Evolutionary conservation across 2,113 vertebrate species (phyloP), one percentile per base, ranked within the genome.

Genomic region (Percina caprodes): DNA sequence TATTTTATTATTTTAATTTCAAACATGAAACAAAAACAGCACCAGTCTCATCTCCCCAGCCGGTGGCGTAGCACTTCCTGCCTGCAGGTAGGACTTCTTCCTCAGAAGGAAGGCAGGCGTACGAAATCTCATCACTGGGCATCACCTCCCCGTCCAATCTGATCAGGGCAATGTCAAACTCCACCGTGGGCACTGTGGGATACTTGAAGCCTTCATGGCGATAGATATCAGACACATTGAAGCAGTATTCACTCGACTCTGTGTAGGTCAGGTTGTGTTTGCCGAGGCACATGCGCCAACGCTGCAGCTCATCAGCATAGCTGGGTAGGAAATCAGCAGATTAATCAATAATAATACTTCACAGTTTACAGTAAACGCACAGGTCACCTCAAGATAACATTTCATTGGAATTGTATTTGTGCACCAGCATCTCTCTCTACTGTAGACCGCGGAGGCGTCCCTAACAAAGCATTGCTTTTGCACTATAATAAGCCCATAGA

Each of bases 31-130:
- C 9, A 26, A 26, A 75, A 79, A 18, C 42, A 46, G 65, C 86
- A 93, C 93, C 92, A 0, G 93, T 95, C 82, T 95, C 94, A 66
- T 96, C 95, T 33, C 95, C 94, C 95, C 95, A 95, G 87, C 96
- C 95, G 0, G 91, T 94, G 58, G 95, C 93, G 11, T 95, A 95
- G 91, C 95, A 95, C 68, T 86, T 90, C 80, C 93, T 95, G 58
- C 69, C 92, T 60, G 13, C 90, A 4, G 85, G 74, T n/a, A 96
- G 88, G 24, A 94, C 70, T 74, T 94, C 93, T 19, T 94, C 92
- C n/a, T 65, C 24, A 0, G 93, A 89, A 6, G 95, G 95, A 75
- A 95, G 86, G 86, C 95, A 95, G 51, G 95, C 92, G 7, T 85
- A 95, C 21, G 91, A 78, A 59, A 96, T 91, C 73, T 92, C 69